Evolutionary conservation across 2,888 invertebrate species (phyloP), one percentile per base, ranked within the genome.

Genomic region (Leucozona laternaria): DNA sequence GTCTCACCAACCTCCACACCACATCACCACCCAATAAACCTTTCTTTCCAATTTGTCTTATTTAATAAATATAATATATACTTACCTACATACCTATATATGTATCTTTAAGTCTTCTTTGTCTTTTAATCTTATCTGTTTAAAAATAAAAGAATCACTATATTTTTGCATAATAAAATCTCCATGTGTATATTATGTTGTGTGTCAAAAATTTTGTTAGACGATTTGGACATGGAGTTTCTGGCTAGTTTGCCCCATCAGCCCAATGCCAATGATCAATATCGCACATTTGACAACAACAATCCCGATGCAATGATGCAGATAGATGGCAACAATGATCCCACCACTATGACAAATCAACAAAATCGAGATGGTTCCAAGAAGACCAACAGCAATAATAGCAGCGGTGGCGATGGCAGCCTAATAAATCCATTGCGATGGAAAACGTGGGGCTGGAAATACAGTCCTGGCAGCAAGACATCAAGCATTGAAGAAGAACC

Each of bases 201-300:
- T 87, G 79, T 87, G 76, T 83, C 66, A 79, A 87, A 78, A 71
- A 87, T 87, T 82, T 87, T 82, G 79, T 82, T 81, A 90, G 90
- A 90, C 89, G 90, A 90, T 88, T 89, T 90, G 88, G 90, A 90
- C 87, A 89, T 90, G 89, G 90, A 89, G 83, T 89, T 89, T 83
- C 88, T 90, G 88, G 89, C 89, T 60, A 89, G 89, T 37, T 83
- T 90, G 73, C 89, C 89, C 40, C 88, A 88, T 77, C 89, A 89
- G 60, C 89, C 88, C 64, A 83, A 77, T 73, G 45, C 62, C 15
- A 37, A 58, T 20, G 85, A 88, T 57, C 88, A 85, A 40, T 79
- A 82, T 79, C 79, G 85, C 34, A 53, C 53, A n/a, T 20, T 71
- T 22, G 76, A 79, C 55, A 78, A 71, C 79, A 79, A 45, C 64